Base-by-base conservation (phyloP, 2,113 vertebrate species). In the Melanostigma gelatinosum region DNA sequence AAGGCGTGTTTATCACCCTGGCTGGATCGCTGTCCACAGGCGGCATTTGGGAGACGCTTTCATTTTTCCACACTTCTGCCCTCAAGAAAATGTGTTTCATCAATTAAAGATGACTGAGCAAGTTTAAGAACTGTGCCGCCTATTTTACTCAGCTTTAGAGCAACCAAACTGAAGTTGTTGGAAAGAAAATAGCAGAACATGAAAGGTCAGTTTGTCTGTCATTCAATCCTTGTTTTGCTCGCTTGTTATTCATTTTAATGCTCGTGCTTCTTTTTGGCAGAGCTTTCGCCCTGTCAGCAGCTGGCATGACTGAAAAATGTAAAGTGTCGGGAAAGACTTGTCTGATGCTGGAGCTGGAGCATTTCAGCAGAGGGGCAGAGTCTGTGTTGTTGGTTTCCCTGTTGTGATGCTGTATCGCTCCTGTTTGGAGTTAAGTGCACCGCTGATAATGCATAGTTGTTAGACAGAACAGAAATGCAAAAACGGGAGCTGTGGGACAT, bases 21-120 rank as follows among this genome's bases (percentile, higher is more conserved):
- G 69, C 77, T 77, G 65, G 57, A 70, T 66, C 40, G n/a, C 68
- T 87, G 63, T 82, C 70, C 61, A 84, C 61, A 79, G 69, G 85
- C 69, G 61, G 36, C 8, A 10, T 65, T 48, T 15, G 67, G 29
- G 60, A 75, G 34, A 57, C 61, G 22, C 82, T 67, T 80, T 77
- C 6, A 6, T 34, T 32, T 32, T 32, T n/a, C n/a, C 75, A 74
- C 32, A 71, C 48, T 58, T 66, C 50, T 82, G n/a, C 40, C 70
- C 52, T 16, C 10, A 38, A n/a, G 6, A 38, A 68, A 44, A 48
- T n/a, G 16, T 63, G 40, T 76, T 58, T 44, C 69, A 77, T 86
- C 58, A 87, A 80, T 89, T 50, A 80, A 64, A 74, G 42, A 80
- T 57, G 71, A 79, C 16, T 50, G 3, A 57, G 9, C 16, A 55